Percentiles rank a stretch among this genome's conserved stretches.
These are phyloP conservation scores for Ascaphus truei DNA, from an alignment of 2,113 vertebrate genomes.

Conservation along the genomic window DNA sequence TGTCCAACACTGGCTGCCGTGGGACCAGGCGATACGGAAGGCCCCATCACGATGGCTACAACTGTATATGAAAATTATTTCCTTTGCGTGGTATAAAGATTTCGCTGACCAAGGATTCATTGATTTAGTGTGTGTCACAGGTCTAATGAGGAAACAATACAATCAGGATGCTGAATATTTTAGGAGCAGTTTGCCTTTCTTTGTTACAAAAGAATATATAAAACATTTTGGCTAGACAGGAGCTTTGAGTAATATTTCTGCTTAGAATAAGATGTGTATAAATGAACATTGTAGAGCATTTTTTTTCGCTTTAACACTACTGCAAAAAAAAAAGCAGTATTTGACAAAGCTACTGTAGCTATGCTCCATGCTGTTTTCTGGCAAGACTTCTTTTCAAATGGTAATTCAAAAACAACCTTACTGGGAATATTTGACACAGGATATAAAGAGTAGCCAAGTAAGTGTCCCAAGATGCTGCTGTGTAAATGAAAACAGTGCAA, in stretches of 20 bases:
- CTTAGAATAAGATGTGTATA: background rate
- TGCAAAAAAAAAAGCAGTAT: slow-evolving; percentile 9
- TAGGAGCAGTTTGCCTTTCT: background rate
- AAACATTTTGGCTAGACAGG: background rate
- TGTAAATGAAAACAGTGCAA: slow-evolving; percentile 26
- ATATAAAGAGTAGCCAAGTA: slow-evolving; percentile 21
- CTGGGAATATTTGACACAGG: slow-evolving; percentile 36
- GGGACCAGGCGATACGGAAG: too few species aligned
- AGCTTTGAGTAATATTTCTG: background rate
- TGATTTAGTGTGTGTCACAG: too few species aligned
- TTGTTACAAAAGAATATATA: background rate
- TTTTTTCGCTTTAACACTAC: slow-evolving; percentile 9
- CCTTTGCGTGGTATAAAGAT: too few species aligned
- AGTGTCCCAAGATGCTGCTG: slow-evolving; percentile 7
- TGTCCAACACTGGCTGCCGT: too few species aligned
- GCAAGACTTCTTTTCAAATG: slow-evolving; percentile 20
- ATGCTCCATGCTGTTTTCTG: slow-evolving; percentile 6
- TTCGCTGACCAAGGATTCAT: too few species aligned
- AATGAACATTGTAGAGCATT: slow-evolving; percentile 18
- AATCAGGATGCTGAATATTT: background rate
- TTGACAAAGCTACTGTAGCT: slow-evolving; percentile 12
- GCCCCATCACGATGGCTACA: too few species aligned
- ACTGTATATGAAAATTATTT: too few species aligned
- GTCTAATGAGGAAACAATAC: too few species aligned
- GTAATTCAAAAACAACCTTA: slow-evolving; percentile 34